These are phyloP conservation scores for Pyrochroa serraticornis DNA, from an alignment of 2,888 invertebrate species.

Conservation along the genomic window DNA sequence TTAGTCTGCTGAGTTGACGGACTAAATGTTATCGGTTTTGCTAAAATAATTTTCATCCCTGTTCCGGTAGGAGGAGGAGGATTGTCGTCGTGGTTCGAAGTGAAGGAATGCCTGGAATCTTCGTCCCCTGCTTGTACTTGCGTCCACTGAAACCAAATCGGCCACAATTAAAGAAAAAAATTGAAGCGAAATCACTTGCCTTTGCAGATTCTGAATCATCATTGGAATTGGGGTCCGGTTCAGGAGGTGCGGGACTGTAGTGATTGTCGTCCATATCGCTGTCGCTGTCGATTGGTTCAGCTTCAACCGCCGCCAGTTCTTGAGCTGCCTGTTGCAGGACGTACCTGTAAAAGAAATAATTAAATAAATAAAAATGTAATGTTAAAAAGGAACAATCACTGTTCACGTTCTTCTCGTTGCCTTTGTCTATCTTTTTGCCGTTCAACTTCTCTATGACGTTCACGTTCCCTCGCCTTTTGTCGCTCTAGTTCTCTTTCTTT, in stretches of 20 bases:
- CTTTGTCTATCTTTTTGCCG: conserved; percentile 58
- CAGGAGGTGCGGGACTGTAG: conserved; percentile 53
- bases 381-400: conserved; percentile 38
- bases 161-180: conserved; percentile 3
- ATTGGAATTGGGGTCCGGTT: conserved; percentile 48
- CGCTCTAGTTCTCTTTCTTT: conserved; percentile 61
- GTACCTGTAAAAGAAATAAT: conserved; percentile 51
- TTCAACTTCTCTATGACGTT: conserved; percentile 88
- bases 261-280: conserved; percentile 59
- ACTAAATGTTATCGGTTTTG: conserved; percentile 55
- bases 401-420: conserved; percentile 54
- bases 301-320: conserved; percentile 70
- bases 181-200: conserved; percentile 41
- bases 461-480: conserved; percentile 71
- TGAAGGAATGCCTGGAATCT: conserved; percentile 58
- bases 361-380: not conserved
- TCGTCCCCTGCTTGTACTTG: conserved; percentile 58
- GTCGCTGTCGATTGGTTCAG: conserved; percentile 78
- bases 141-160: conserved; percentile 50
- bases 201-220: conserved; percentile 51
- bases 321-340: conserved; percentile 64
- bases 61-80: conserved; percentile 47
- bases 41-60: conserved; percentile 56
- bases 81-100: conserved; percentile 54
- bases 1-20: conserved; percentile 62